Conservation (phyloP, 2,797 vertebrate species). For the Otus scops region DNA sequence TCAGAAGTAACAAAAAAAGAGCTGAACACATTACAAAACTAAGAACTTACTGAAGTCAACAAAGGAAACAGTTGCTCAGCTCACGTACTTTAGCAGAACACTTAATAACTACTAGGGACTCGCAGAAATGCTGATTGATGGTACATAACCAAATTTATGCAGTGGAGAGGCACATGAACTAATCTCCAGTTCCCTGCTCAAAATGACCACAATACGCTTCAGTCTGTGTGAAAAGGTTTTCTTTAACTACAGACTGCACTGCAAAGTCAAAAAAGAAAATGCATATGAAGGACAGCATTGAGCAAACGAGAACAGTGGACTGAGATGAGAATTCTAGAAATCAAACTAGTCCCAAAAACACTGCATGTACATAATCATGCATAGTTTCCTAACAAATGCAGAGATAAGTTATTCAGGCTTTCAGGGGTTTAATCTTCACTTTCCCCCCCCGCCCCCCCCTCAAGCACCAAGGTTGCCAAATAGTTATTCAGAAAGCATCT, state of each 20-base stretch:
- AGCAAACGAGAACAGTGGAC: neutral
- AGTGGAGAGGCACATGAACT: neutral
- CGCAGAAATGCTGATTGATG: neutral
- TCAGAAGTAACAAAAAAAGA: neutral
- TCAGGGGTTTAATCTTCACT: neutral
- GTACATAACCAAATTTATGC: neutral
- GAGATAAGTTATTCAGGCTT: neutral
- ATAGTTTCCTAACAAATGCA: neutral
- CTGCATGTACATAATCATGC: neutral
- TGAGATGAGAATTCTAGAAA: neutral
- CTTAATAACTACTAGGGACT: neutral
- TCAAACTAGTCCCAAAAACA: neutral
- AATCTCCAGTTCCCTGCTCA: neutral
- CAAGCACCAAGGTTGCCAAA: neutral
- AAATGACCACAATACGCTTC: neutral
- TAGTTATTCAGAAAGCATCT: slow-evolving; percentile 32
- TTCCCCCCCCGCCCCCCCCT: accelerated
- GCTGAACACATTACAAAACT: neutral
- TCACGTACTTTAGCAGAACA: neutral
- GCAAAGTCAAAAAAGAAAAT: neutral
- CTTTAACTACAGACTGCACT: neutral
- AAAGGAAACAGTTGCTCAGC: neutral
- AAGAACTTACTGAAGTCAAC: neutral
- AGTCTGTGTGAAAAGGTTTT: neutral
- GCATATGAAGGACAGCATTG: neutral